These are phyloP conservation scores for Encarsia formosa DNA, from an alignment of 2,888 invertebrate species.

Conservation along the genomic window DNA sequence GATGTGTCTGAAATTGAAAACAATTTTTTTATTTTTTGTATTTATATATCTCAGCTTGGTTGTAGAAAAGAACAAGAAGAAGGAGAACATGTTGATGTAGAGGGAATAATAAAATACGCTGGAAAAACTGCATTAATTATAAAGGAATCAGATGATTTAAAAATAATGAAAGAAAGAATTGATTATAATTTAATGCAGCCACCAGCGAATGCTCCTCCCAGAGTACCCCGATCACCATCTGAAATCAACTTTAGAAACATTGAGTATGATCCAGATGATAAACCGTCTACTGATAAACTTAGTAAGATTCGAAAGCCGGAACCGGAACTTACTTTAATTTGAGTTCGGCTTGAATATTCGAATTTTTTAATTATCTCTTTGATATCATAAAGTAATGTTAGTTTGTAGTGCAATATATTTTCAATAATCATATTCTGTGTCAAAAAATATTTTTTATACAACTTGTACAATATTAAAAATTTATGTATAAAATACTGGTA, in stretches of 20 bases:
- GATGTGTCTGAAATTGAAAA: no score
- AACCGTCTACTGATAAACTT: slow-evolving; percentile 31
- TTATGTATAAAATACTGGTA: no score
- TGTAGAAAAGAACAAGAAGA: neutral
- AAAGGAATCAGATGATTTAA: slow-evolving; percentile 29
- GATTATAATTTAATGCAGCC: slow-evolving; percentile 37
- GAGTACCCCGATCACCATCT: slow-evolving; percentile 27
- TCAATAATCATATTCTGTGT: no score
- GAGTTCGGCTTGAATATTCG: no score
- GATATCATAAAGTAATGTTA: no score
- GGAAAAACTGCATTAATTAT: slow-evolving; percentile 35
- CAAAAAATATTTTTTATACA: no score
- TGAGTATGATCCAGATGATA: slow-evolving; percentile 42
- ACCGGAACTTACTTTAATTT: slow-evolving; percentile 26
- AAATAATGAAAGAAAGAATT: slow-evolving; percentile 32
- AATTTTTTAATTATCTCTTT: no score
- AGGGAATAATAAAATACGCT: slow-evolving; percentile 35
- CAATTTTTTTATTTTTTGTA: no score
- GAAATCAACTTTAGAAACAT: slow-evolving; percentile 28
- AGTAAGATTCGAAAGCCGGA: slow-evolving; percentile 33
- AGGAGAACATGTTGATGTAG: slow-evolving; percentile 8
- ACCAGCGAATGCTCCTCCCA: slow-evolving; percentile 28
- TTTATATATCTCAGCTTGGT: no score
- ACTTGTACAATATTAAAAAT: no score
- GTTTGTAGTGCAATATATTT: no score